Percentiles rank a stretch among this genome's conserved stretches.
Conservation (phyloP, 2,797 vertebrate genomes). For the Psittacula derbiana region DNA sequence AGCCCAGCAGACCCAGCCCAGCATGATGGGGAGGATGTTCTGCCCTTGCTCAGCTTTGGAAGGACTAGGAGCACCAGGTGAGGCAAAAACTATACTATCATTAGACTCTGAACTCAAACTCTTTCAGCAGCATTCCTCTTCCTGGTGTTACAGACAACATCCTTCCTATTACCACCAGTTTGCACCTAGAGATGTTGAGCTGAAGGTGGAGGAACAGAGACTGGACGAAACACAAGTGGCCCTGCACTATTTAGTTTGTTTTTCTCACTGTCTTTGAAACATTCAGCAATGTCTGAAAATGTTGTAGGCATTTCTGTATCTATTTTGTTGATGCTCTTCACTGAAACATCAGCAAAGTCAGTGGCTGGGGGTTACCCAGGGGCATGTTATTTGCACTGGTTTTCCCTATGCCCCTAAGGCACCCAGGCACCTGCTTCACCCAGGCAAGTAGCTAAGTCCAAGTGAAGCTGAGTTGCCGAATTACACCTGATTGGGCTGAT, state of each 20-base stretch:
- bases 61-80: neutral
- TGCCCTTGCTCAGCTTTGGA: neutral
- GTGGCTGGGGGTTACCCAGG: neutral
- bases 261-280: neutral
- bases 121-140: neutral
- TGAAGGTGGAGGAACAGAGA: rapidly evolving
- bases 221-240: neutral
- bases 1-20: neutral
- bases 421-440: neutral
- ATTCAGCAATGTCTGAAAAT: neutral
- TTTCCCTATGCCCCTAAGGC: neutral
- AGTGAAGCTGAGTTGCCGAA: neutral
- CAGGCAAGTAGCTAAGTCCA: neutral
- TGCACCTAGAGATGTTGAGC: rapidly evolving
- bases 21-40: neutral
- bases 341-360: neutral
- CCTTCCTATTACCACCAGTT: neutral
- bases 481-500: neutral
- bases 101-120: neutral
- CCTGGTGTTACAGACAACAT: rapidly evolving
- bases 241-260: neutral
- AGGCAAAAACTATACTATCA: neutral
- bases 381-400: neutral
- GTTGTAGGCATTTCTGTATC: neutral
- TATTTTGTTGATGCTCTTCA: neutral